Percentiles rank a stretch among this genome's conserved stretches.
phyloP scores from a whole-genome alignment of 2,888 invertebrate genomes.

The Chaetogeoica ovagalla region DNA sequence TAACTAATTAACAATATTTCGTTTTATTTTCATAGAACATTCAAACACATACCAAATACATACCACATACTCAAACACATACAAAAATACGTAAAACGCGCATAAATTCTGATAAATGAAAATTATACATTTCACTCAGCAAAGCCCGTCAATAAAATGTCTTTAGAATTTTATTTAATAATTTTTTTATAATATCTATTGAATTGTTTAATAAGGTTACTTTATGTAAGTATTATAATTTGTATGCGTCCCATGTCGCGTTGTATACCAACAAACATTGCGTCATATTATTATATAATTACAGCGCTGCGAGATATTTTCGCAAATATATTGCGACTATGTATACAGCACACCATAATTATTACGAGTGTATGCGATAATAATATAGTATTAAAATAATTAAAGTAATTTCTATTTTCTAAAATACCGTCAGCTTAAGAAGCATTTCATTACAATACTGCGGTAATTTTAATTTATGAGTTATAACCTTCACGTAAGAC shows the following conservation, averaged over 20 bases:
- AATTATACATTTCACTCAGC: too few species aligned
- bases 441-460: slow-evolving; percentile 17
- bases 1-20: background rate
- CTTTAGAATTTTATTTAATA: too few species aligned
- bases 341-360: background rate
- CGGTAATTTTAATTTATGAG: slow-evolving; percentile 27
- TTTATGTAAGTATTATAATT: background rate
- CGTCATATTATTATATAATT: background rate
- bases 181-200: too few species aligned
- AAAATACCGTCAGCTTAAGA: background rate
- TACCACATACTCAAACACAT: too few species aligned
- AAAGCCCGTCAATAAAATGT: too few species aligned
- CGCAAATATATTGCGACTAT: background rate
- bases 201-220: background rate
- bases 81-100: too few species aligned
- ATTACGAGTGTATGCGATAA: background rate
- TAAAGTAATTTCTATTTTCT: slow-evolving; percentile 11
- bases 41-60: too few species aligned
- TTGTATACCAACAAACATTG: background rate
- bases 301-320: background rate
- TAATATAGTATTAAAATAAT: slow-evolving; percentile 21
- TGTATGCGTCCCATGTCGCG: background rate
- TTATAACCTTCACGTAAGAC: background rate
- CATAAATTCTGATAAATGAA: too few species aligned
- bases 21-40: too few species aligned